Conservation (phyloP, 2,888 invertebrate species). For the Mystacides longicornis region DNA sequence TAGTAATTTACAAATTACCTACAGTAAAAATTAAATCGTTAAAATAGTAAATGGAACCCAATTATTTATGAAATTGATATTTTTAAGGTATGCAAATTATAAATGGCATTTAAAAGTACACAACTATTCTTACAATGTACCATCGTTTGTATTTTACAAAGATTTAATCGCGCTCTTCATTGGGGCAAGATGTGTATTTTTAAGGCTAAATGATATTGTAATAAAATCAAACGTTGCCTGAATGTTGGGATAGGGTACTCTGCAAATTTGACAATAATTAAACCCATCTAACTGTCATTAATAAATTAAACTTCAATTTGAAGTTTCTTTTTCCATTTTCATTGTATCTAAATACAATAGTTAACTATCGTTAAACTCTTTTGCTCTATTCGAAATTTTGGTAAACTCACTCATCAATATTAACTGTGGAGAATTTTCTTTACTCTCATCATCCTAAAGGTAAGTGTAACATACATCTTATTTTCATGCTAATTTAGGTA, state of each 20-base stretch:
- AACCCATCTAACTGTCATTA: constrained; percentile 2
- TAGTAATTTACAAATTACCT: no score
- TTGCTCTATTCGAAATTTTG: background rate
- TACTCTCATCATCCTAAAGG: constrained; percentile 6
- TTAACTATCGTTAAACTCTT: background rate
- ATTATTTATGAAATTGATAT: no score
- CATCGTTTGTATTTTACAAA: no score
- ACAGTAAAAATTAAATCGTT: no score
- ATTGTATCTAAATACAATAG: background rate
- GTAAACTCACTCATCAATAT: background rate
- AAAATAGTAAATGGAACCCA: no score
- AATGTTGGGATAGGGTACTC: constrained; percentile 99
- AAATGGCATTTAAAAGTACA: no score
- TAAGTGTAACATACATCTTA: constrained; percentile 9
- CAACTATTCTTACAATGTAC: no score
- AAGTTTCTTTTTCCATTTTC: no score
- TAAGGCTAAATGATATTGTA: background rate
- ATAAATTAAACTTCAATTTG: constrained; percentile 7
- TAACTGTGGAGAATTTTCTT: background rate
- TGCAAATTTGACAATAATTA: constrained; percentile 48
- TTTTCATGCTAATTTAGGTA: constrained; percentile 13
- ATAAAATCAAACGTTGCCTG: constrained; percentile 60
- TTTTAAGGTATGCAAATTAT: no score
- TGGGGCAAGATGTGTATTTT: background rate
- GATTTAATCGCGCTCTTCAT: no score